These are phyloP conservation scores for Nixonia krombeini DNA, from an alignment of 1,140 invertebrate genomes.

Conservation along the genomic window DNA sequence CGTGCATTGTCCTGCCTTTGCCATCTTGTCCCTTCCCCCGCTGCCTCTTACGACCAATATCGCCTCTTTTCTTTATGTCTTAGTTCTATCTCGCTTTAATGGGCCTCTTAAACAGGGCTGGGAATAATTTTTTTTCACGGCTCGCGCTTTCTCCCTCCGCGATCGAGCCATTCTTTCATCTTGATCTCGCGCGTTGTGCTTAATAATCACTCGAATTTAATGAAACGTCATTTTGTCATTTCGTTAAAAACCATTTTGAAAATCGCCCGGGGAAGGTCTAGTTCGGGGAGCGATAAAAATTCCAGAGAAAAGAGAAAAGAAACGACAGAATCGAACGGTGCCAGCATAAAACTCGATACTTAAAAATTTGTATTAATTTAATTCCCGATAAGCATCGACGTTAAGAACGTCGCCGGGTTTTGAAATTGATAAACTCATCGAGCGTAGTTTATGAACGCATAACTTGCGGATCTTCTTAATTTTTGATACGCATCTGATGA, in stretches of 20 bases:
- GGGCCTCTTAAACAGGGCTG: slow-evolving; percentile 31
- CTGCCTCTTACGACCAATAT: slow-evolving; percentile 39
- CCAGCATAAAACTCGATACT: no score
- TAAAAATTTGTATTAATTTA: no score
- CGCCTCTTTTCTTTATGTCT: slow-evolving; percentile 36
- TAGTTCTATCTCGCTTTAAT: slow-evolving; percentile 41
- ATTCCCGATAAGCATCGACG: background rate
- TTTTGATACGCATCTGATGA: slow-evolving; percentile 6
- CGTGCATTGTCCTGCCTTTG: slow-evolving; percentile 48
- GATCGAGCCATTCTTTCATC: slow-evolving; percentile 20
- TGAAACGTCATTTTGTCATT: no score
- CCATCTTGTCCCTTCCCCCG: slow-evolving; percentile 32
- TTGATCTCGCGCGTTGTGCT: no score
- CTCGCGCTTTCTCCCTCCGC: slow-evolving; percentile 6
- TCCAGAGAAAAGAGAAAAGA: no score
- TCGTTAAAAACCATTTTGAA: no score
- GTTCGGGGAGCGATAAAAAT: no score
- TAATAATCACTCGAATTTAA: no score
- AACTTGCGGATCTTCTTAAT: background rate
- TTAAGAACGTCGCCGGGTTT: no score
- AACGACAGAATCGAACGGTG: no score
- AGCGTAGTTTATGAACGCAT: background rate
- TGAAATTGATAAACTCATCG: slow-evolving; percentile 8
- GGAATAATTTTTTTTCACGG: slow-evolving; percentile 15
- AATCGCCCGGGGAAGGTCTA: no score